Conservation (phyloP, 1,140 invertebrate genomes). For the Drosophila eugracilis region DNA sequence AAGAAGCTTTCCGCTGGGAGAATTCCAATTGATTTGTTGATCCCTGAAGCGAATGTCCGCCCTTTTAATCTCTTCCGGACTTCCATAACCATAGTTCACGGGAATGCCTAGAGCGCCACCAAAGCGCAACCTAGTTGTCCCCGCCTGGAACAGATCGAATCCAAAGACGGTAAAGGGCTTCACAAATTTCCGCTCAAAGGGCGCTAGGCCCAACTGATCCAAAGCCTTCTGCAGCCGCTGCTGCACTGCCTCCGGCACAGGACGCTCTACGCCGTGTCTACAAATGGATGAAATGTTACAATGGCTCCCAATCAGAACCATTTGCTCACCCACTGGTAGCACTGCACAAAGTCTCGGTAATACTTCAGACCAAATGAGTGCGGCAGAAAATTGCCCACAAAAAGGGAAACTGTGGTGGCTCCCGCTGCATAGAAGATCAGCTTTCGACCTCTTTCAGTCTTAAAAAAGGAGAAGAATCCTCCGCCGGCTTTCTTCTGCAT, state of each 20-base stretch:
- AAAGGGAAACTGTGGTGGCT: slow-evolving; percentile 54
- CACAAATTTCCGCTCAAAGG: slow-evolving; percentile 78
- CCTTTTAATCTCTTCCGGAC: slow-evolving; percentile 85
- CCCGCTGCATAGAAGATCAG: slow-evolving; percentile 66
- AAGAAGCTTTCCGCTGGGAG: slow-evolving; percentile 87
- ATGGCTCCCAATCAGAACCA: not conserved
- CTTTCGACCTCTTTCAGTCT: slow-evolving; percentile 53
- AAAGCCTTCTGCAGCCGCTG: slow-evolving; percentile 85
- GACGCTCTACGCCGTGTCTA: slow-evolving; percentile 85
- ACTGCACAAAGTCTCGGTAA: slow-evolving; percentile 85
- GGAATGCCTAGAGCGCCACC: slow-evolving; percentile 89
- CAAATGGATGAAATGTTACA: slow-evolving; percentile 7
- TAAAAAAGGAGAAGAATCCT: slow-evolving; percentile 62
- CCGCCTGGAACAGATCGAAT: slow-evolving; percentile 87
- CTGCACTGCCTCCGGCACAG: slow-evolving; percentile 81
- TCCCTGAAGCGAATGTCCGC: slow-evolving; percentile 86
- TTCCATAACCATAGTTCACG: slow-evolving; percentile 86
- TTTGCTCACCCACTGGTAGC: slow-evolving; percentile 85
- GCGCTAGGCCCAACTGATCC: slow-evolving; percentile 85
- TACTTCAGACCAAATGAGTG: slow-evolving; percentile 86
- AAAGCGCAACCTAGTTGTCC: slow-evolving; percentile 73
- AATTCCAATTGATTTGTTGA: slow-evolving; percentile 87
- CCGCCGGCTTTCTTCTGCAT: slow-evolving; percentile 54
- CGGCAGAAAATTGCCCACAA: slow-evolving; percentile 83
- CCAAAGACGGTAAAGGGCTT: slow-evolving; percentile 88